phyloP scores from a whole-genome alignment of 2,888 invertebrate genomes.

The Ernsta delagoae region DNA sequence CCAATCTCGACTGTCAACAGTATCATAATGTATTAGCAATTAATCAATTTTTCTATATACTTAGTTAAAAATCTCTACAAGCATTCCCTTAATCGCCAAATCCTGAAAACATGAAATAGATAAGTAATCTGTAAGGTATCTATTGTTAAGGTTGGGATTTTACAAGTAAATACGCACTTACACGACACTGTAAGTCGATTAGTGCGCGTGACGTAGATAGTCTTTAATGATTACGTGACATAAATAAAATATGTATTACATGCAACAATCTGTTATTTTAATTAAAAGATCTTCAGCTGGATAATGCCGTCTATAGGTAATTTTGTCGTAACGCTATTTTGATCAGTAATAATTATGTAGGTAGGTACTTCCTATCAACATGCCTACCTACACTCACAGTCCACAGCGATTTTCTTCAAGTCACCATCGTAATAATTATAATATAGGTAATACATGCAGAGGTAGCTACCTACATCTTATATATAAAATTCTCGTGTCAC shows the following conservation, averaged over 20 bases:
- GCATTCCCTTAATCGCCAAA: conserved; percentile 29
- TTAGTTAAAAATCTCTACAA: conserved; percentile 33
- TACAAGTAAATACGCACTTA: conserved; percentile 1
- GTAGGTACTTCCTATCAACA: too few relatives aligned
- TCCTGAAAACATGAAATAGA: conserved; percentile 24
- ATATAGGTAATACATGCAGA: too few relatives aligned
- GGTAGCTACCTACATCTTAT: too few relatives aligned
- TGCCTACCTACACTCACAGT: too few relatives aligned
- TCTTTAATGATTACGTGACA: not conserved
- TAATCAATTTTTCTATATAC: conserved; percentile 48
- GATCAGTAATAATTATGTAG: too few relatives aligned
- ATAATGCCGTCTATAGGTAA: too few relatives aligned
- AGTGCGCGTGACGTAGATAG: not conserved
- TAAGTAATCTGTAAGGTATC: conserved; percentile 15
- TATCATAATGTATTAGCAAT: conserved; percentile 59
- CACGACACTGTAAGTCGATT: not conserved
- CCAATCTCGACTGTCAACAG: conserved; percentile 47
- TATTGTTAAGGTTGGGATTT: conserved; percentile 4
- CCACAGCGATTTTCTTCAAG: too few relatives aligned
- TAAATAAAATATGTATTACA: not conserved
- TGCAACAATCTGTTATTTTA: too few relatives aligned
- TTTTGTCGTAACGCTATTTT: too few relatives aligned
- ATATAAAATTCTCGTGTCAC: too few relatives aligned
- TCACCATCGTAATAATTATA: too few relatives aligned
- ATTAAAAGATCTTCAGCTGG: too few relatives aligned